Percentiles rank a stretch among this genome's conserved stretches.
Conservation (phyloP, 2,888 invertebrate genomes). For the Mythimna impura region DNA sequence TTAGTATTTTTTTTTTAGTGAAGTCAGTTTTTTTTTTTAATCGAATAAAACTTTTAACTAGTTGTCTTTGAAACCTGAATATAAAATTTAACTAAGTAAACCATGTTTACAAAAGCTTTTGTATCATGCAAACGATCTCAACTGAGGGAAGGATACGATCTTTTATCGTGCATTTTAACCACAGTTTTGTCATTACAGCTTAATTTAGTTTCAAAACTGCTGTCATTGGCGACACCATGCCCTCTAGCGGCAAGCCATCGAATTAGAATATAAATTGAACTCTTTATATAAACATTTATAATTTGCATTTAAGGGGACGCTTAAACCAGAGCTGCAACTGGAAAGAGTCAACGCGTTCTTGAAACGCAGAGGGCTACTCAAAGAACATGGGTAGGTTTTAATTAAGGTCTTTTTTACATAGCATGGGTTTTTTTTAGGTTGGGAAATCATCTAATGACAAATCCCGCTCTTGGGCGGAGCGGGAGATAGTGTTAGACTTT, state of each 20-base stretch:
- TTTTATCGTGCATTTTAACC: conserved; percentile 53
- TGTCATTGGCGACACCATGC: conserved; percentile 74
- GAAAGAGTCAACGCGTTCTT: too few relatives aligned
- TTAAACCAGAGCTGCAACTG: too few relatives aligned
- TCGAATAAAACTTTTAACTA: background rate
- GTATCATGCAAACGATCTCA: conserved; percentile 48
- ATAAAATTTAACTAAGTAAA: conserved; percentile 17
- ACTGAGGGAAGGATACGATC: conserved; percentile 43
- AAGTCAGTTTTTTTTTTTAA: too few relatives aligned
- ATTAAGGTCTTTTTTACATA: too few relatives aligned
- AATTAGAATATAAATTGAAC: conserved; percentile 89
- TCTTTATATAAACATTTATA: conserved; percentile 88
- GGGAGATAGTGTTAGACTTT: too few relatives aligned
- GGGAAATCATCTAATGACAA: too few relatives aligned
- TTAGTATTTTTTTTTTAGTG: too few relatives aligned
- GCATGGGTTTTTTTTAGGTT: too few relatives aligned
- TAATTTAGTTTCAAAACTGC: conserved; percentile 75
- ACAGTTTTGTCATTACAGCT: conserved; percentile 52
- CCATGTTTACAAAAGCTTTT: conserved; percentile 34
- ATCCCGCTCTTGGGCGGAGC: too few relatives aligned
- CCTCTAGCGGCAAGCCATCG: conserved; percentile 81
- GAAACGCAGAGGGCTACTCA: too few relatives aligned
- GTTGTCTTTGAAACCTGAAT: conserved; percentile 12
- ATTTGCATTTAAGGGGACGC: conserved; percentile 84
- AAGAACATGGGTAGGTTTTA: too few relatives aligned